Base-by-base conservation (phyloP, 2,888 invertebrate species). In the Chalcosyrphus nemorum region DNA sequence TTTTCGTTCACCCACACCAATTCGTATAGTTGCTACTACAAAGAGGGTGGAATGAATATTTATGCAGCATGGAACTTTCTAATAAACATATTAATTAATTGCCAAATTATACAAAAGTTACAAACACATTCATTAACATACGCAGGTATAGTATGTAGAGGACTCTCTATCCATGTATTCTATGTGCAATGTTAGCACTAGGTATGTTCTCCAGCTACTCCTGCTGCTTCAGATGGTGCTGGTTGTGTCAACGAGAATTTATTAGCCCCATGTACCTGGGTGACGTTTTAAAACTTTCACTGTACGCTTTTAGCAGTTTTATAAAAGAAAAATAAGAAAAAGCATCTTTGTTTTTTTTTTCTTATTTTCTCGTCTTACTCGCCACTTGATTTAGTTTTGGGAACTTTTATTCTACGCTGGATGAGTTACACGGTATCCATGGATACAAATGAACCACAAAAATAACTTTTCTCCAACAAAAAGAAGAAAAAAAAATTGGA, bases 21-120 rank as follows among this genome's bases (percentile, higher is more conserved):
- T 13, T 24, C 29, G 32, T 32, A n/a, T n/a, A n/a, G n/a, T n/a
- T n/a, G n/a, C n/a, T n/a, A 47, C 13, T 43, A n/a, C n/a, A n/a
- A n/a, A 52, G 57, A 5, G 19, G 7, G 45, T 24, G 47, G 47
- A 38, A 82, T 80, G 74, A 84, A 84, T 84, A 80, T 80, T 74
- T 78, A 80, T 84, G 78, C 80, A 74, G 61, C 63, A 50, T 50
- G 56, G 72, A 84, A 84, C 68, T 84, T 84, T 80, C 78, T 74
- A 74, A 80, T 70, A 80, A 80, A 78, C 84, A 74, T 80, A 80
- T 84, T 80, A 84, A 80, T 72, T 80, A 84, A 84, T 84, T 84
- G 84, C 84, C 63, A 80, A 72, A 84, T 84, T 84, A 84, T 84
- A 74, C 84, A 74, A 78, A 74, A 84, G 84, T 80, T 78, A 78